Evolutionary conservation across 2,797 vertebrate species (phyloP), one percentile per base, ranked within the genome.

Genomic region (Allobates femoralis): DNA sequence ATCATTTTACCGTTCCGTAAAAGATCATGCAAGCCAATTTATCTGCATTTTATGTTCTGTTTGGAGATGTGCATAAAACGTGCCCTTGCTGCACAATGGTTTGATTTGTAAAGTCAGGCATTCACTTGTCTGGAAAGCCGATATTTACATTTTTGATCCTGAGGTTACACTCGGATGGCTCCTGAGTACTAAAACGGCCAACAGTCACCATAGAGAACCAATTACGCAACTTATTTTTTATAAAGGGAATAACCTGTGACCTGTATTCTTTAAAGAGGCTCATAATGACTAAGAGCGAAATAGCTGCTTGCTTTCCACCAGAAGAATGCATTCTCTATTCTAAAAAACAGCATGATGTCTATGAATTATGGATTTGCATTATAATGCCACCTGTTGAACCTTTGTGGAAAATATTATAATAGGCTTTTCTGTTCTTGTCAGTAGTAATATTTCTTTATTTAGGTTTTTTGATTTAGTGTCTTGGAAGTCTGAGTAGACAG

Each of bases 381-480:
- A 53, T n/a, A 88, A 46, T 90, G 88, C 86, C 78, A 85, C 81
- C n/a, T 79, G 50, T 53, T 90, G 56, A 85, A 90, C 21, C 55
- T 86, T 32, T 19, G 80, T 75, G 75, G 56, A 53, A 10, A 88
- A 91, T 87, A 76, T 88, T 90, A 41, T 84, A 76, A 26, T 84
- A 75, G 74, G 21, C n/a, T 62, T 34, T 58, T 84, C 73, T 86
- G 66, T 51, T 37, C 55, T 28, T 89, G 67, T 86, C 28, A 60
- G 16, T 26, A 82, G 89, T 82, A 76, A 89, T 89, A 90, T 89
- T 87, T 78, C 84, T 89, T 83, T 67, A 51, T 4, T 77, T 85
- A 87, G 32, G 12, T 58, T 56, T 58, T 46, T 58, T 58, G 30
- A 78, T 78, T 78, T 32, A 77, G 32, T 26, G 30, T n/a, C 53